phyloP scores from a whole-genome alignment of 2,888 invertebrate genomes.

The Syrphus vitripennis region DNA sequence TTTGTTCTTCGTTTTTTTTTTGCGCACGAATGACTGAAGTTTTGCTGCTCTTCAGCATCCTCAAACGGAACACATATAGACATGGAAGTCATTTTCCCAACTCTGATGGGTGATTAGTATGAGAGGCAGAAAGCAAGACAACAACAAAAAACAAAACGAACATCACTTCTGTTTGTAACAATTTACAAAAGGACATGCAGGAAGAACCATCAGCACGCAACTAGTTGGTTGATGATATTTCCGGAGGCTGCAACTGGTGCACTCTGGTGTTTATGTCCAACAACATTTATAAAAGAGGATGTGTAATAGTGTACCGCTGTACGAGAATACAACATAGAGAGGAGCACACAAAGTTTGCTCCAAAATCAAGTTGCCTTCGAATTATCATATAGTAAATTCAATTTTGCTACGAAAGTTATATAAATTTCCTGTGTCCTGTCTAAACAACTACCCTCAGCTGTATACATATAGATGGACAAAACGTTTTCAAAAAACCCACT shows the following conservation, averaged over 20 bases:
- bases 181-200: not conserved
- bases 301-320: not conserved
- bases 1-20: not conserved
- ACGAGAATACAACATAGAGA: not conserved
- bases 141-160: not conserved
- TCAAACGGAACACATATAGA: not conserved
- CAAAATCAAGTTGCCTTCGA: conserved; percentile 45
- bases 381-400: conserved; percentile 36
- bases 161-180: conserved; percentile 19
- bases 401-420: conserved; percentile 3
- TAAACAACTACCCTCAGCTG: not conserved
- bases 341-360: not conserved
- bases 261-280: conserved; percentile 19
- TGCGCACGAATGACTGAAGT: not conserved
- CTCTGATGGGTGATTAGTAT: conserved; percentile 14
- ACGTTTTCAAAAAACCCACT: not conserved
- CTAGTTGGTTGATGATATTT: conserved; percentile 62
- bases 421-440: no score
- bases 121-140: not conserved
- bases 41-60: conserved; percentile 13
- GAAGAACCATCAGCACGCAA: conserved; percentile 30
- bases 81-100: not conserved
- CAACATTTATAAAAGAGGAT: not conserved
- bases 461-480: not conserved
- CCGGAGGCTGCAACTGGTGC: not conserved